Base-by-base conservation (phyloP, 2,797 vertebrate species). In the Rallus crepitans region DNA sequence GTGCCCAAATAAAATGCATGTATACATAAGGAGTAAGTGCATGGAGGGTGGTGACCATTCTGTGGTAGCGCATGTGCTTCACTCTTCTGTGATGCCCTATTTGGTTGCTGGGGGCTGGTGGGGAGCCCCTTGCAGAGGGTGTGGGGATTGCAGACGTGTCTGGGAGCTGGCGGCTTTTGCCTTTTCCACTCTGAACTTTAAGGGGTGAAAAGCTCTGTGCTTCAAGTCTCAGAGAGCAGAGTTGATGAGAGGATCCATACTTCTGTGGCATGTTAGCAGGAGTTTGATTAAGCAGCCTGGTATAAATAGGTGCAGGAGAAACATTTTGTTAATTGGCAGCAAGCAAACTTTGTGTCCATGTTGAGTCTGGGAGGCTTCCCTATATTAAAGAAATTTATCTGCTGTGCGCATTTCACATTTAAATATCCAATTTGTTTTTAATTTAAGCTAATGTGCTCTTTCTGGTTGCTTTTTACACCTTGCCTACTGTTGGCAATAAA, bases 41-140 rank as follows among this genome's bases (percentile, higher is more conserved):
- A 1, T 0, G 4, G n/a, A 60, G n/a, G 5, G n/a, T 31, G 28
- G n/a, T 71, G 68, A 5, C 65, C 15, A 0, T 57, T 25, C 42
- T 1, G 1, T 45, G 63, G 33, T 40, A 30, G 12, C 5, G 6
- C 33, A 5, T 3, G 1, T 65, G 30, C 66, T 52, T 50, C 55
- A 42, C 59, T 59, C 27, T 91, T 80, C 53, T 47, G n/a, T 1
- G 8, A 7, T 23, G 15, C 20, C 40, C 5, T 2, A 4, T 30
- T 60, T 0, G 7, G 27, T 59, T 45, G 40, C 33, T n/a, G 23
- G 6, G 8, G 37, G 24, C 39, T 55, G 50, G 3, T 37, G 87
- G 37, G 37, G 20, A 70, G 23, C 10, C 18, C 20, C 28, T 75
- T 0, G 0, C 30, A 12, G 21, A 15, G 39, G 59, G 5, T 7